Percentiles rank a stretch among this genome's conserved stretches.
Evolutionary conservation across 2,797 vertebrate genomes (phyloP).

Genomic region (Hypotaenidia philippensis): DNA sequence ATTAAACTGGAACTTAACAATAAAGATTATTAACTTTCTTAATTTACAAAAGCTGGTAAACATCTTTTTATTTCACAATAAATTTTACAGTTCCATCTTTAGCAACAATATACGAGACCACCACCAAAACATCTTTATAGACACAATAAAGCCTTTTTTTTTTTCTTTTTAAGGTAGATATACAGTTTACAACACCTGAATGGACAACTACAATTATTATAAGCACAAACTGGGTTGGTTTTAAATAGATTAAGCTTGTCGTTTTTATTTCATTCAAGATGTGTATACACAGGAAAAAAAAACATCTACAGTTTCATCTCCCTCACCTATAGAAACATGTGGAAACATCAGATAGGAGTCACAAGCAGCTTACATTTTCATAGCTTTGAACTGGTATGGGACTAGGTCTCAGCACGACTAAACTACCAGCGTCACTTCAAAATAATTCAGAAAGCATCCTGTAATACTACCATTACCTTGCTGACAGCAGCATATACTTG

Average conservation of each 20-base stretch:
- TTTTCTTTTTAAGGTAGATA: background rate
- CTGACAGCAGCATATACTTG: background rate
- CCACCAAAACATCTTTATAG: background rate
- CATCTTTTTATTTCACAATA: background rate
- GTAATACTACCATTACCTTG: background rate
- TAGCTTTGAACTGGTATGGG: background rate
- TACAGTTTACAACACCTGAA: conserved; percentile 19
- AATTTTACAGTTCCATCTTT: background rate
- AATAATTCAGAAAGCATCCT: background rate
- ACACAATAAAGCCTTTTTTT: background rate
- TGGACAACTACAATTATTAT: background rate
- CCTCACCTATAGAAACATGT: background rate
- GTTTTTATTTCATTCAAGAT: background rate
- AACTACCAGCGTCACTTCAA: background rate
- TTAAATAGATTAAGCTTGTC: background rate
- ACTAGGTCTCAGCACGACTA: background rate
- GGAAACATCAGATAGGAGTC: background rate
- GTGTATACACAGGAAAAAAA: background rate
- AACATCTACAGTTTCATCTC: background rate
- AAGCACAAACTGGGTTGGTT: background rate
- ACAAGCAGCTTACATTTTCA: background rate
- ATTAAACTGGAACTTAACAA: background rate
- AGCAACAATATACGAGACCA: background rate
- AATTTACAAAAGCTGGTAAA: background rate
- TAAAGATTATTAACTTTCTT: background rate